Percentiles rank a stretch among this genome's conserved stretches.
Conservation (phyloP, 2,113 vertebrate species). For the Sapayoa aenigma region DNA sequence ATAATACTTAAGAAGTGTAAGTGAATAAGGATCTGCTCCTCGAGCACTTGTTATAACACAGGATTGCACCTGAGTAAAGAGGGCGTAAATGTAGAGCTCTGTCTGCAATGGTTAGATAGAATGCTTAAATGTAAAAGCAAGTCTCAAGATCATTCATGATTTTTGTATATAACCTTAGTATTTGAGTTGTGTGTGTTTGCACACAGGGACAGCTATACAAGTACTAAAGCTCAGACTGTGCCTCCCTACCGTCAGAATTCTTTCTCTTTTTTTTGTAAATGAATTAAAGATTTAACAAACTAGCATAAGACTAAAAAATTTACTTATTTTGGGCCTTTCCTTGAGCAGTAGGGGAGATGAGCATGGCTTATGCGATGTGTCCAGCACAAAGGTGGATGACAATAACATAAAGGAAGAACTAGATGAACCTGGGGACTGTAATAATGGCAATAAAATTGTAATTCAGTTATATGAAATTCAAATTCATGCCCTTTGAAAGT, state of each 20-base stretch:
- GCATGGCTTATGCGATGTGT: background rate
- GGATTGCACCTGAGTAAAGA: background rate
- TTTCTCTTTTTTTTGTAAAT: background rate
- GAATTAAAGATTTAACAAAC: background rate
- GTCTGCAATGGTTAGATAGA: background rate
- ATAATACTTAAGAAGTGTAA: background rate
- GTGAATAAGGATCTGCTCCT: background rate
- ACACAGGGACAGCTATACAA: background rate
- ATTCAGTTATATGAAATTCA: background rate
- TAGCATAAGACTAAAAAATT: background rate
- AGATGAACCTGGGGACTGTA: background rate
- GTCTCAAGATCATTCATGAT: background rate
- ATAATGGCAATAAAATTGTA: background rate
- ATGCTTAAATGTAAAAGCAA: background rate
- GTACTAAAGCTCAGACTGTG: background rate
- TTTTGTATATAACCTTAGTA: background rate
- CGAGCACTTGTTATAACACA: background rate
- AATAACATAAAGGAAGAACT: background rate
- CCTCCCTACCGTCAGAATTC: background rate
- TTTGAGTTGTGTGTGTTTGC: background rate
- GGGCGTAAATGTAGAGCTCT: background rate
- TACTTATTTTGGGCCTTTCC: background rate
- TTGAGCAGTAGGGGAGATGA: background rate
- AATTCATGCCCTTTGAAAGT: constrained; percentile 6
- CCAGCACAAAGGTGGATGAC: background rate